Conservation (phyloP, 2,797 vertebrate genomes). For the Sebastes oblongus region DNA sequence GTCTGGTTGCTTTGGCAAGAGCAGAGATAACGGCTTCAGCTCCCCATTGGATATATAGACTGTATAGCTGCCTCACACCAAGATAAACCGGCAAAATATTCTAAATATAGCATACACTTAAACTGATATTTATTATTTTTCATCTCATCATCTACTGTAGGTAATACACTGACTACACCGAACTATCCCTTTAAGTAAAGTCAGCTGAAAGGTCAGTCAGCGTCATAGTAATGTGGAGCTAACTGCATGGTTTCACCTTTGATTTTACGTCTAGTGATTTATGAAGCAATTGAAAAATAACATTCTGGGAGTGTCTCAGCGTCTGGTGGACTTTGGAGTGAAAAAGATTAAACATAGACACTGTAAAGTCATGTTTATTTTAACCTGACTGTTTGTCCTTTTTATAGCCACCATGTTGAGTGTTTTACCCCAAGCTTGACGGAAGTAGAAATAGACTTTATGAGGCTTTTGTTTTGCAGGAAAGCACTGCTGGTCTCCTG, state of each 20-base stretch:
- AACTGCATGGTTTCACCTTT: background rate
- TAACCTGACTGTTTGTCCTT: background rate
- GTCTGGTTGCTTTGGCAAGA: too few relatives aligned
- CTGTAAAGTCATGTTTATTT: constrained; percentile 25
- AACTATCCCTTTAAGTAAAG: background rate
- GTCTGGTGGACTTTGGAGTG: constrained; percentile 45
- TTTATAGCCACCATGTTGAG: background rate
- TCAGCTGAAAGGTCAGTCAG: background rate
- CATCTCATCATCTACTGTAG: too few relatives aligned
- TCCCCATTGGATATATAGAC: too few relatives aligned
- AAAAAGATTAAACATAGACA: background rate
- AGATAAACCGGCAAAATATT: too few relatives aligned
- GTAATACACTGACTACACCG: too few relatives aligned
- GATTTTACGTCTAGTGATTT: background rate
- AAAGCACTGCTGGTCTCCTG: background rate
- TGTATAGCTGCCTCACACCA: too few relatives aligned
- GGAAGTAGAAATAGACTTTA: background rate
- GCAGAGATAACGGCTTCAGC: too few relatives aligned
- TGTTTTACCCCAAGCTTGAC: background rate
- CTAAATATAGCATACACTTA: too few relatives aligned
- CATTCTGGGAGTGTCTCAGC: background rate
- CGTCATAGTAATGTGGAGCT: background rate
- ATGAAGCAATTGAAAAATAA: background rate
- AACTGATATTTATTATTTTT: too few relatives aligned
- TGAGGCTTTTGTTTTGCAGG: background rate